Base-by-base conservation (phyloP, 2,113 vertebrate species). In the Carlito syrichta region DNA sequence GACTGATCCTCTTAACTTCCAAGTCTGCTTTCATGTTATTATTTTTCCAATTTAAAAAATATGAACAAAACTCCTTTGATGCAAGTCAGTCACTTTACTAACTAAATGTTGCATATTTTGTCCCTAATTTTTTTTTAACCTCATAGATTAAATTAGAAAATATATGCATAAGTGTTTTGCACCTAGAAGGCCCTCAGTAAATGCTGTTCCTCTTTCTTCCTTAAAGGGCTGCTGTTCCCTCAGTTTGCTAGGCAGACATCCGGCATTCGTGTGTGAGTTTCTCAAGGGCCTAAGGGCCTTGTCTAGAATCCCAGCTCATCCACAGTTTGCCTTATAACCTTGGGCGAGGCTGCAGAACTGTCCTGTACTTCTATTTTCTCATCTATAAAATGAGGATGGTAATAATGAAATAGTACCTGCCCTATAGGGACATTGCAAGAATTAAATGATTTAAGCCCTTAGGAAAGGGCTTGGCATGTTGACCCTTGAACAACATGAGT, bases 141-240 rank as follows among this genome's bases (percentile, higher is more conserved):
- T 89, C 73, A 76, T 83, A 81, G 78, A 84, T 76, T 85, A 78
- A 78, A 89, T 81, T 93, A 69, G 79, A 88, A 96, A 86, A 45
- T 60, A 30, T 40, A 25, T 25, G 7, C 69, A 5, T 43, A 85
- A 50, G 45, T n/a, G 20, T 84, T 94, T 92, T 48, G 84, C 35
- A 77, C 16, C 19, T 56, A 32, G 60, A 91, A 69, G 58, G 35
- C 17, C 10, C 52, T 84, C 0, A 2, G 30, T 66, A 30, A 54
- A 45, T 73, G 25, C 22, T 2, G 8, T 27, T 56, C 9, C 40
- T 6, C 5, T 58, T 74, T 73, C 48, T 76, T 38, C 23, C 45
- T 16, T 23, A 23, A 54, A 40, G 40, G n/a, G n/a, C 66, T 16
- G 38, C 69, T 48, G 38, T 30, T 43, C 12, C 56, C 62, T 69